Conservation (phyloP, 2,888 invertebrate genomes). For the Deilephila elpenor region DNA sequence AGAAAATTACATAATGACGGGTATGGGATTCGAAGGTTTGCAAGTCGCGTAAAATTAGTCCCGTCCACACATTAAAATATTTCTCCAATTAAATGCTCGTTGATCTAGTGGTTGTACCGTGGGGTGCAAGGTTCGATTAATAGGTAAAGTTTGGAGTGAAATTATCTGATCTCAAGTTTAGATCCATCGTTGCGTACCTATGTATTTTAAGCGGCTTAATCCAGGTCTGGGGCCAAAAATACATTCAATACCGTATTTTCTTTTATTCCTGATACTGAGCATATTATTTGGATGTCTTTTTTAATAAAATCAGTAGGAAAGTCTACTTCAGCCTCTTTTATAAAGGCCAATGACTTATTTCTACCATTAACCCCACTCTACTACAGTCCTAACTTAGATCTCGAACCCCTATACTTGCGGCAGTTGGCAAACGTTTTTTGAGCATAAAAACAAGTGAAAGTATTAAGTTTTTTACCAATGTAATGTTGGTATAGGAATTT, state of each 20-base stretch:
- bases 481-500: too few relatives aligned
- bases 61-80: neutral
- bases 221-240: too few relatives aligned
- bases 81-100: neutral
- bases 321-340: too few relatives aligned
- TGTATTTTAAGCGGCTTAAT: too few relatives aligned
- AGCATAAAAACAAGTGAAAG: neutral
- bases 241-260: neutral
- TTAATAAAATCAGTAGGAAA: too few relatives aligned
- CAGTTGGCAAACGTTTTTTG: neutral
- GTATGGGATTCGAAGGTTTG: constrained; percentile 40
- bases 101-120: neutral
- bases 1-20: constrained; percentile 60
- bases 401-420: neutral
- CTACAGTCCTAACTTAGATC: too few relatives aligned
- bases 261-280: too few relatives aligned
- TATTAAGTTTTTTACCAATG: neutral
- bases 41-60: constrained; percentile 38
- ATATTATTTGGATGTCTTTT: too few relatives aligned
- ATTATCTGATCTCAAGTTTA: too few relatives aligned
- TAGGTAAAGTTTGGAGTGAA: neutral
- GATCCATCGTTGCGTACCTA: too few relatives aligned
- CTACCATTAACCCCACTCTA: too few relatives aligned
- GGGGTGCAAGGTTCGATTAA: neutral
- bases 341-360: too few relatives aligned